Evolutionary conservation across 2,797 vertebrate species (phyloP).

Genomic region (Danio albolineatus): DNA sequence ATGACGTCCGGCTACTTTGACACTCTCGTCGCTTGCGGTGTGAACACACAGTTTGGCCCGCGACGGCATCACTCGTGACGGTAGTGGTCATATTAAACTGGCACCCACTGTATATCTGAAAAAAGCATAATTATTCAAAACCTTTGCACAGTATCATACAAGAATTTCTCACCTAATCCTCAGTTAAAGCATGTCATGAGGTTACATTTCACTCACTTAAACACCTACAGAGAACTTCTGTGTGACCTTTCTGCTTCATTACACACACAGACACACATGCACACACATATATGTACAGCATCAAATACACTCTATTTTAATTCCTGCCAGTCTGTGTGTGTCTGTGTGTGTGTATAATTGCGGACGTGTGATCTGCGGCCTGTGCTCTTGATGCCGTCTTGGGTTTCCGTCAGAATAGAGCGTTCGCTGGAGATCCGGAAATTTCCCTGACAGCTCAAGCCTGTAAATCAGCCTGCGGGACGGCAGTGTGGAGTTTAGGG

Average conservation of each 20-base stretch:
- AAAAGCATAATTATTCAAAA: not conserved
- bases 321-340: slow-evolving; percentile 65
- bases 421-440: slow-evolving; percentile 59
- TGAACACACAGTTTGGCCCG: too few relatives aligned
- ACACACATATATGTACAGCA: slow-evolving; percentile 8
- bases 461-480: slow-evolving; percentile 57
- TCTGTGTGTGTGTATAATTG: slow-evolving; percentile 34
- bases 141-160: slow-evolving; percentile 7
- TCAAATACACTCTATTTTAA: slow-evolving; percentile 65
- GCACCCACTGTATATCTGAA: too few relatives aligned
- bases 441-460: slow-evolving; percentile 48
- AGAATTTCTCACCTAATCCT: slow-evolving; percentile 22
- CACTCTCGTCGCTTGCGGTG: too few relatives aligned
- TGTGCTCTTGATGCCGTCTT: slow-evolving; percentile 67
- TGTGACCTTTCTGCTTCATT: slow-evolving; percentile 43
- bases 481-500: slow-evolving; percentile 26
- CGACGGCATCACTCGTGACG: too few relatives aligned
- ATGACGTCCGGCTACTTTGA: too few relatives aligned
- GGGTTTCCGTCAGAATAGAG: slow-evolving; percentile 63
- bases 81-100: too few relatives aligned
- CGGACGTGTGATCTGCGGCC: slow-evolving; percentile 67
- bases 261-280: slow-evolving; percentile 29
- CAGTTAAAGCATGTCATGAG: slow-evolving; percentile 12
- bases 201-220: slow-evolving; percentile 20
- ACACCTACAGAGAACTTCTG: slow-evolving; percentile 26